Percentiles rank a stretch among this genome's conserved stretches.
phyloP scores from a whole-genome alignment of 2,113 vertebrate species.

The Apaloderma vittatum region DNA sequence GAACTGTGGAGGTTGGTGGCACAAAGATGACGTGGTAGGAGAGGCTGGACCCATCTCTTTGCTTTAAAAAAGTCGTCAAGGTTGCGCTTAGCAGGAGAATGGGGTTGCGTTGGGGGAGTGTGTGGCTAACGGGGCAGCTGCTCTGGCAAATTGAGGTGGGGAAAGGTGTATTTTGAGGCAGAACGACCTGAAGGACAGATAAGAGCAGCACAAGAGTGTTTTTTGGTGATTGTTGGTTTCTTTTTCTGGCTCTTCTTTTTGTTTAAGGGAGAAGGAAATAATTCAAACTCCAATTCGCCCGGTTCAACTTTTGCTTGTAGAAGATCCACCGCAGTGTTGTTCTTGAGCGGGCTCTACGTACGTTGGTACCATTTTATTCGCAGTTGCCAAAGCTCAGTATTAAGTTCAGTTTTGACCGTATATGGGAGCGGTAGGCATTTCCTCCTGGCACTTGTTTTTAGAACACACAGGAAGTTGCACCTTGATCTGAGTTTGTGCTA shows the following conservation, averaged over 20 bases:
- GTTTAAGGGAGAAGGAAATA: neutral
- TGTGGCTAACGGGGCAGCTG: neutral
- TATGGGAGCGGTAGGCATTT: conserved; percentile 49
- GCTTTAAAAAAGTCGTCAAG: accelerated
- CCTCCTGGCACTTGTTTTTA: conserved; percentile 55
- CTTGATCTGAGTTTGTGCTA: conserved; percentile 9
- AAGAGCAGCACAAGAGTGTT: no score
- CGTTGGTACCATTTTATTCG: accelerated
- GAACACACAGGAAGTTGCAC: conserved; percentile 52
- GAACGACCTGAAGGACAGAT: neutral
- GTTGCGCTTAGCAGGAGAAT: neutral
- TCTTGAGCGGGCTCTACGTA: accelerated
- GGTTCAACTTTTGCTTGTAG: accelerated
- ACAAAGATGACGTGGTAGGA: neutral
- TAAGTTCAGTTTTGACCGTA: conserved; percentile 49
- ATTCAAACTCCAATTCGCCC: accelerated
- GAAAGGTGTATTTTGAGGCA: neutral
- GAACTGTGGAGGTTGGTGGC: accelerated
- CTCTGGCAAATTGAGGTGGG: accelerated
- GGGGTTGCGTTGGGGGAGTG: neutral
- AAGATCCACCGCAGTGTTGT: neutral
- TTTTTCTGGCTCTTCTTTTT: no score
- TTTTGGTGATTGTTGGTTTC: no score
- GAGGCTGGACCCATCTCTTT: neutral
- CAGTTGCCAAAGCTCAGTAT: accelerated